These are phyloP conservation scores for Agonopterix subpropinquella DNA, from an alignment of 2,888 invertebrate genomes.

Conservation along the genomic window DNA sequence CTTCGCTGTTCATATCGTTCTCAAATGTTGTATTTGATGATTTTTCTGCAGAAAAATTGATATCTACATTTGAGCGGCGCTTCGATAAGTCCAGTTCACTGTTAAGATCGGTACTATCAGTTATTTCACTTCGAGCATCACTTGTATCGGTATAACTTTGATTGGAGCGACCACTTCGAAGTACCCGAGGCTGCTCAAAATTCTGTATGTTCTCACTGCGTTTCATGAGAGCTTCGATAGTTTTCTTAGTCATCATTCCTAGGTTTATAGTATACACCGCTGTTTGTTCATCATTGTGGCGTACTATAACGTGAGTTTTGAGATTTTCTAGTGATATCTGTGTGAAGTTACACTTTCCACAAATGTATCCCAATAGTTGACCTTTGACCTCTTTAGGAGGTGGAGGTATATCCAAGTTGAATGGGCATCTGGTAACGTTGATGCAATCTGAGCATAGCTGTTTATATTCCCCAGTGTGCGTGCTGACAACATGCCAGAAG, in stretches of 20 bases:
- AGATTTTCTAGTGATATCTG: constrained; percentile 79
- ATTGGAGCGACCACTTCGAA: constrained; percentile 39
- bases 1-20: constrained; percentile 33
- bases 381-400: constrained; percentile 52
- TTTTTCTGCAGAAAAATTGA: constrained; percentile 17
- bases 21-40: constrained; percentile 56
- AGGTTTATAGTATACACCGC: constrained; percentile 62
- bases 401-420: constrained; percentile 54
- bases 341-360: constrained; percentile 83
- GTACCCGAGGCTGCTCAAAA: constrained; percentile 20
- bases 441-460: constrained; percentile 79
- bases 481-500: constrained; percentile 82
- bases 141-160: constrained; percentile 26
- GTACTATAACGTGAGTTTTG: constrained; percentile 76
- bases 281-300: constrained; percentile 68
- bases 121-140: constrained; percentile 29
- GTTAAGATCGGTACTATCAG: constrained; percentile 18
- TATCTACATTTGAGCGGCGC: not conserved
- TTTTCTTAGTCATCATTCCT: constrained; percentile 40
- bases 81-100: constrained; percentile 8
- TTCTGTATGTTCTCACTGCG: constrained; percentile 8
- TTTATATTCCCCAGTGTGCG: constrained; percentile 87
- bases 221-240: constrained; percentile 26
- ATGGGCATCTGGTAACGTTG: constrained; percentile 40
- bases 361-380: constrained; percentile 77